phyloP scores from a whole-genome alignment of 2,113 vertebrate genomes.

The Sturnus vulgaris region DNA sequence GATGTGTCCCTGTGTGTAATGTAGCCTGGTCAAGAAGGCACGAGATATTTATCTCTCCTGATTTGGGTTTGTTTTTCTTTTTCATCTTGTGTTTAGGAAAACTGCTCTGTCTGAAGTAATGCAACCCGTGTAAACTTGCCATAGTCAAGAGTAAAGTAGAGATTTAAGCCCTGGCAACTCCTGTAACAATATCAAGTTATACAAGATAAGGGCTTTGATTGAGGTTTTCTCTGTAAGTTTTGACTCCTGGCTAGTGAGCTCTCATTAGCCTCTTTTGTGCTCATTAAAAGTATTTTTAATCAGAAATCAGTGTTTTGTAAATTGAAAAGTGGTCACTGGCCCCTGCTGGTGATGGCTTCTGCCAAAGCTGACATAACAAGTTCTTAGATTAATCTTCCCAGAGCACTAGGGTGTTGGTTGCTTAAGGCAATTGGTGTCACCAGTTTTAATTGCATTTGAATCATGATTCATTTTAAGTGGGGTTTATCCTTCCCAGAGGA shows the following conservation, averaged over 20 bases:
- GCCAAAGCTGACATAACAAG: background rate
- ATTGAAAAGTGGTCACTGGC: background rate
- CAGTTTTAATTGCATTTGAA: conserved; percentile 39
- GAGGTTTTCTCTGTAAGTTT: background rate
- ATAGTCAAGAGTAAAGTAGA: background rate
- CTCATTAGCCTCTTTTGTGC: background rate
- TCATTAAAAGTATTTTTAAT: background rate
- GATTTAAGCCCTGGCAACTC: background rate
- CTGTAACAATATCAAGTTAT: background rate
- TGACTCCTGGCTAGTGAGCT: background rate
- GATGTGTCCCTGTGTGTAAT: background rate
- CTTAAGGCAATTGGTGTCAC: conserved; percentile 13
- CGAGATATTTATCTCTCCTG: too few relatives aligned
- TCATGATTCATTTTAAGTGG: background rate
- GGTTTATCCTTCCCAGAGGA: background rate
- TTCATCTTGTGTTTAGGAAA: background rate
- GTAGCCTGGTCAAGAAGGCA: background rate
- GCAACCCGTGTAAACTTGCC: background rate
- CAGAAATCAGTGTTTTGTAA: background rate
- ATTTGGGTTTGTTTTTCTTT: background rate
- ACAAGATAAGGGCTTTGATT: background rate
- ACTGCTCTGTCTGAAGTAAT: background rate
- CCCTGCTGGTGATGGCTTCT: background rate
- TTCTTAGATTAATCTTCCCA: background rate
- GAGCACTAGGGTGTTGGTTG: conserved; percentile 25